phyloP scores from a whole-genome alignment of 2,113 vertebrate genomes.

The Bettongia penicillata region DNA sequence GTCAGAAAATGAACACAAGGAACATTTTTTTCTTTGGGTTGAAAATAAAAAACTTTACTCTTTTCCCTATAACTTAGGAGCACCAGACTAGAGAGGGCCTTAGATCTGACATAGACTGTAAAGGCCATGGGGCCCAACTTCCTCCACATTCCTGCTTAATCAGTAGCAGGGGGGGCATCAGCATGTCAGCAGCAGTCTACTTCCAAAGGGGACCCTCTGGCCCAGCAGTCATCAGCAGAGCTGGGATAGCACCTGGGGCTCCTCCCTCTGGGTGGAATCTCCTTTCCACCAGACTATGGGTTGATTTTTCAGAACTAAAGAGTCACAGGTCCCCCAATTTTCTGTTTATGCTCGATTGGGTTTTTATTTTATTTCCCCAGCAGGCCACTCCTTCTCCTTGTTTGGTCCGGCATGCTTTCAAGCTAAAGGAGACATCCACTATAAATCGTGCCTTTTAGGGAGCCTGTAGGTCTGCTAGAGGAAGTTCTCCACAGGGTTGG shows the following conservation, averaged over 20 bases:
- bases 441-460: neutral
- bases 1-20: neutral
- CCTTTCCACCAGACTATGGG: neutral
- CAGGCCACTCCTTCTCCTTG: neutral
- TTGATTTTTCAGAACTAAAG: neutral
- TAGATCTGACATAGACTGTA: neutral
- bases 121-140: neutral
- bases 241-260: neutral
- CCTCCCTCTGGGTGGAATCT: neutral
- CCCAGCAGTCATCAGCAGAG: neutral
- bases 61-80: neutral
- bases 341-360: neutral
- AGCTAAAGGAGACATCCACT: neutral
- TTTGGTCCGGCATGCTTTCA: neutral
- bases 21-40: neutral
- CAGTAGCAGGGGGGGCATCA: neutral
- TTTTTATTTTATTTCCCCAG: neutral
- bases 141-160: neutral
- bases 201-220: neutral
- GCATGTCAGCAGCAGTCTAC: neutral
- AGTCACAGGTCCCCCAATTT: neutral
- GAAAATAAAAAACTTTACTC: neutral
- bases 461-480: neutral
- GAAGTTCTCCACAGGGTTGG: neutral
- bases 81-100: neutral